Percentiles rank a stretch among this genome's conserved stretches.
Conservation (phyloP, 2,797 vertebrate species). For the Rhabdophis nuchalis region DNA sequence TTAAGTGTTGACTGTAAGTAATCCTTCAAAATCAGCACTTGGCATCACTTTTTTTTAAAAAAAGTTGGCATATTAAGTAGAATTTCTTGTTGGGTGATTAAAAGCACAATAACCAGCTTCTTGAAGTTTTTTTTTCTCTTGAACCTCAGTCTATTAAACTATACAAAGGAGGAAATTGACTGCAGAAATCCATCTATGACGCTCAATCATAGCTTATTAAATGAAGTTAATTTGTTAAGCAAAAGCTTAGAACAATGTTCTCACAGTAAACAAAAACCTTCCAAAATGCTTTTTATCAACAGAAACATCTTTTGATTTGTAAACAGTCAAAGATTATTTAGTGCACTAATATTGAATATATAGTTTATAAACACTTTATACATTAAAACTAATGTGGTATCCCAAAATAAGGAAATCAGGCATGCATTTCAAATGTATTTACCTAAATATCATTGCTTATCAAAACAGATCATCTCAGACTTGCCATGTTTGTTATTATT, state of each 20-base stretch:
- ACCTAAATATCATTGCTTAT: neutral
- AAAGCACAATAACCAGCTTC: neutral
- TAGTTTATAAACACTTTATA: neutral
- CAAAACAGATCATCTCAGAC: neutral
- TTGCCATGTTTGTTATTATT: neutral
- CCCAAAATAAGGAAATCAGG: neutral
- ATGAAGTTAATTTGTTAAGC: neutral
- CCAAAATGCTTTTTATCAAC: neutral
- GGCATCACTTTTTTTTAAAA: neutral
- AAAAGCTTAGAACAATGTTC: neutral
- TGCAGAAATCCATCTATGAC: too few relatives aligned
- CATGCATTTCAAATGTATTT: neutral
- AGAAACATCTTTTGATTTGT: neutral
- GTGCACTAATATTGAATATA: neutral
- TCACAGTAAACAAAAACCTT: too few relatives aligned
- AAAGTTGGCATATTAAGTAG: neutral
- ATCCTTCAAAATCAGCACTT: neutral
- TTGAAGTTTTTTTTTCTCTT: neutral
- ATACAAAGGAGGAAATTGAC: neutral
- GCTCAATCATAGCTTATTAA: neutral
- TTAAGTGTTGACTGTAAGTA: neutral
- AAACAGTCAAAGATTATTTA: neutral
- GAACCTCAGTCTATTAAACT: neutral
- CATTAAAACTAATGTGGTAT: neutral
- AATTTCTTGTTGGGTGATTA: neutral